These are phyloP conservation scores for Batillaria attramentaria DNA, from an alignment of 1,140 invertebrate species.

Conservation along the genomic window DNA sequence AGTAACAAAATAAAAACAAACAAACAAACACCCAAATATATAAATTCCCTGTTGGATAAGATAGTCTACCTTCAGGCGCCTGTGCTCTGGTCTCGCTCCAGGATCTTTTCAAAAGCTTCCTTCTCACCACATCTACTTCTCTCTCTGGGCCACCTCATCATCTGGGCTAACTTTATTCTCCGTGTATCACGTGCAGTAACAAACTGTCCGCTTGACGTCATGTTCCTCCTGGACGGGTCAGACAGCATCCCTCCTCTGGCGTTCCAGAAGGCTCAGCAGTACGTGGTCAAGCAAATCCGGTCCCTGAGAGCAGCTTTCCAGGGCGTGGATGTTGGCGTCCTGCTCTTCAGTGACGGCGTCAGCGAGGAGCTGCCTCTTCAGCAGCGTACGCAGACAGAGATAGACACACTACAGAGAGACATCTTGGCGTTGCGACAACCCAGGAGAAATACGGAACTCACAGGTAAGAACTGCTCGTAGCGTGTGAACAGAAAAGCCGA, in stretches of 20 bases:
- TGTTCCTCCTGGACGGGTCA: constrained; percentile 41
- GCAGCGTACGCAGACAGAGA: not conserved
- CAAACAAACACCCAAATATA: not conserved
- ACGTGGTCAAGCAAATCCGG: constrained; percentile 31
- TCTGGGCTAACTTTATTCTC: too few species aligned
- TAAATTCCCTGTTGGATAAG: too few species aligned
- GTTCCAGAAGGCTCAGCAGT: constrained; percentile 17
- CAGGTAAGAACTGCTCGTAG: too few species aligned
- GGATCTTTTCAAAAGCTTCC: too few species aligned
- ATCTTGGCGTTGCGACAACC: constrained; percentile 1
- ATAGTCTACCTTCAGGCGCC: not conserved
- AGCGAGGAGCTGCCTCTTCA: constrained; percentile 19
- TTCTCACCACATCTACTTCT: too few species aligned
- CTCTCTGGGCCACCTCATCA: too few species aligned
- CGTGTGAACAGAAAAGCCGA: too few species aligned
- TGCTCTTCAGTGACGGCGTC: constrained; percentile 36
- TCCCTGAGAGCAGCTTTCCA: constrained; percentile 8
- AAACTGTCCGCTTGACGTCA: constrained; percentile 34
- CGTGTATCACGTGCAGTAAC: constrained; percentile 25
- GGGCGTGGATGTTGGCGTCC: constrained; percentile 28
- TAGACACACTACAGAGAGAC: constrained; percentile 1
- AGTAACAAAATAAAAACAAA: constrained; percentile 2
- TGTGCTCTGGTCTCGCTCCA: too few species aligned
- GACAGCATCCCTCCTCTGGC: constrained; percentile 29
- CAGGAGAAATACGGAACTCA: constrained; percentile 20